Conservation (phyloP, 2,888 invertebrate genomes). For the Philhelius pedissequus region DNA sequence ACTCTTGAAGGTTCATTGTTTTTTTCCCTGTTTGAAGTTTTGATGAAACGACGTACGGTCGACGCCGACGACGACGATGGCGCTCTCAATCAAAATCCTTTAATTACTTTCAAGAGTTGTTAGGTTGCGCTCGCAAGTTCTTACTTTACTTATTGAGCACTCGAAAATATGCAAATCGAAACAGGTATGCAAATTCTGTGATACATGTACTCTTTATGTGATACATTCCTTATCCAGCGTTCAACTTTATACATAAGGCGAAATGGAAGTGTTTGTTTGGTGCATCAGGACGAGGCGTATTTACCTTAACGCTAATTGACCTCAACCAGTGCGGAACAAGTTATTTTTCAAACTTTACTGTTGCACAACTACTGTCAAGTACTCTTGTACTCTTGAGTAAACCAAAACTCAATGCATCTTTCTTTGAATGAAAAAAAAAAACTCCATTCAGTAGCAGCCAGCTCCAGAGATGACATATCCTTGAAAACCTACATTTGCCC, state of each 20-base stretch:
- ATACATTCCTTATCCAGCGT: neutral
- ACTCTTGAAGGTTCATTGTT: neutral
- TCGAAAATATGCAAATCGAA: neutral
- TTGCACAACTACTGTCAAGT: conserved; percentile 4
- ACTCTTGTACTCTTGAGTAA: neutral
- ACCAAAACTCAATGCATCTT: neutral
- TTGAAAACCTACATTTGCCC: conserved; percentile 36
- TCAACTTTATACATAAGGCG: neutral
- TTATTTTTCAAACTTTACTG: neutral
- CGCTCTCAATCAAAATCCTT: neutral
- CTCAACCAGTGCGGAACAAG: conserved; percentile 17
- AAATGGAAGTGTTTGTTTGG: neutral
- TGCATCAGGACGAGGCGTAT: too few relatives aligned
- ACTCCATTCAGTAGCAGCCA: neutral
- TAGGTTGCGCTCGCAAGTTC: neutral
- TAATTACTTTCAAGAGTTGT: conserved; percentile 9
- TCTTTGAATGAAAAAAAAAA: neutral
- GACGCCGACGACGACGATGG: too few relatives aligned
- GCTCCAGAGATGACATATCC: neutral
- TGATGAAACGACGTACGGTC: too few relatives aligned
- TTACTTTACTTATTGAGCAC: neutral
- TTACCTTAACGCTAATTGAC: conserved; percentile 5
- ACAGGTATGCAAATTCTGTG: neutral
- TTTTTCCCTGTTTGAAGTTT: neutral
- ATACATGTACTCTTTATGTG: neutral